phyloP scores from a whole-genome alignment of 2,113 vertebrate species.

The Pipra filicauda region DNA sequence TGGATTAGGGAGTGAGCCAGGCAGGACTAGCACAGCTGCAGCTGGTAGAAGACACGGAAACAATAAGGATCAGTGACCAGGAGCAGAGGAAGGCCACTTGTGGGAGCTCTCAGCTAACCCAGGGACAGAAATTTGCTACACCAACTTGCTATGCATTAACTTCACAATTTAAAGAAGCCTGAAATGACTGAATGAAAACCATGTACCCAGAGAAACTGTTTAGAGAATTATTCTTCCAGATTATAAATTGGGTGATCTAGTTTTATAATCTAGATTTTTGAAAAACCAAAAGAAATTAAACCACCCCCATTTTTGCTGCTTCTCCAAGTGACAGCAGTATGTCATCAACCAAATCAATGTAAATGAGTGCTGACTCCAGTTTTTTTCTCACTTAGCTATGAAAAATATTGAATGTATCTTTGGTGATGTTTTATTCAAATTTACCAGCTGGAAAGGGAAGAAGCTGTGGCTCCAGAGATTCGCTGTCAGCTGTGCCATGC shows the following conservation, averaged over 20 bases:
- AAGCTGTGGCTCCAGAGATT: not conserved
- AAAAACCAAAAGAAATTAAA: not conserved
- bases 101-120: not conserved
- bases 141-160: not conserved
- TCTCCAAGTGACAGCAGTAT: not conserved
- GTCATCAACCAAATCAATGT: not conserved
- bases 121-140: not conserved
- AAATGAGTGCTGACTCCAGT: constrained; percentile 20
- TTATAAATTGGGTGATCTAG: not conserved
- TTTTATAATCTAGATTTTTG: not conserved
- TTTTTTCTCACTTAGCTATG: not conserved
- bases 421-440: constrained; percentile 5
- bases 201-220: not conserved
- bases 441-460: not conserved
- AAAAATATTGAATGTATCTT: constrained; percentile 15
- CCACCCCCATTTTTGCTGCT: not conserved
- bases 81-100: not conserved
- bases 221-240: not conserved
- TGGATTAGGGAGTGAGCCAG: not conserved
- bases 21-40: not conserved
- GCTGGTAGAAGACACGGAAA: not conserved
- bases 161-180: not conserved
- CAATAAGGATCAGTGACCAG: not conserved
- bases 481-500: not conserved
- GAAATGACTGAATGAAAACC: not conserved